A percentile compares a stretch with the other conserved stretches of the same genome.
Conservation (phyloP, 2,888 invertebrate species). For the Clusia tigrina region DNA sequence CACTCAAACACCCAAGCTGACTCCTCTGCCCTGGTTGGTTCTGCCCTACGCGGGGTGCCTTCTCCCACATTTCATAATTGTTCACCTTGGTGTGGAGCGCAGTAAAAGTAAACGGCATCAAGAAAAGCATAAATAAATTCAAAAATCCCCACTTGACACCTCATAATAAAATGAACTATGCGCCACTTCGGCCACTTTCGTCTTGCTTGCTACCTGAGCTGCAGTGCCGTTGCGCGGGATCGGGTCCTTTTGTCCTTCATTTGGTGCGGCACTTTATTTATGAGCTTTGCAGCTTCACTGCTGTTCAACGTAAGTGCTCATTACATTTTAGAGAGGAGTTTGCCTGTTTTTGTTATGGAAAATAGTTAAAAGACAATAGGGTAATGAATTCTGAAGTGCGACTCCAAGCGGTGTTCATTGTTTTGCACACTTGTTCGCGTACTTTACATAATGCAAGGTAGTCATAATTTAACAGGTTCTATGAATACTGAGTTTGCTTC, state of each 20-base stretch:
- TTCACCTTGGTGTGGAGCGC: constrained; percentile 6
- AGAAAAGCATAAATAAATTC: constrained; percentile 20
- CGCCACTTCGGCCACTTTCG: constrained; percentile 42
- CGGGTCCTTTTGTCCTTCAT: not conserved
- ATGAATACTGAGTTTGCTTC: too few relatives aligned
- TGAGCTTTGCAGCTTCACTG: constrained; percentile 31
- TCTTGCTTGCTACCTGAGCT: constrained; percentile 19
- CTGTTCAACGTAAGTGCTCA: not conserved
- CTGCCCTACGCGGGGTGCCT: not conserved
- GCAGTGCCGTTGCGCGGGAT: not conserved
- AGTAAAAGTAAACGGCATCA: not conserved
- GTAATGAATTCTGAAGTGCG: constrained; percentile 1
- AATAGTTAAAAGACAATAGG: constrained; percentile 44
- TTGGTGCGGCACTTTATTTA: constrained; percentile 20
- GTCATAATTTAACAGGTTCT: too few relatives aligned
- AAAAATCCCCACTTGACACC: constrained; percentile 55
- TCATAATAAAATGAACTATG: constrained; percentile 60
- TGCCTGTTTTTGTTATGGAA: constrained; percentile 40
- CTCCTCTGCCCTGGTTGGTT: not conserved
- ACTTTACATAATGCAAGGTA: too few relatives aligned
- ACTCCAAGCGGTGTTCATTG: not conserved
- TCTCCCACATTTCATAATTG: constrained; percentile 21
- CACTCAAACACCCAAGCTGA: not conserved
- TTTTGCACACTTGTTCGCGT: not conserved
- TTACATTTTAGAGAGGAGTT: not conserved